Conservation (phyloP, 2,113 vertebrate genomes). For the Lagopus leucura region DNA sequence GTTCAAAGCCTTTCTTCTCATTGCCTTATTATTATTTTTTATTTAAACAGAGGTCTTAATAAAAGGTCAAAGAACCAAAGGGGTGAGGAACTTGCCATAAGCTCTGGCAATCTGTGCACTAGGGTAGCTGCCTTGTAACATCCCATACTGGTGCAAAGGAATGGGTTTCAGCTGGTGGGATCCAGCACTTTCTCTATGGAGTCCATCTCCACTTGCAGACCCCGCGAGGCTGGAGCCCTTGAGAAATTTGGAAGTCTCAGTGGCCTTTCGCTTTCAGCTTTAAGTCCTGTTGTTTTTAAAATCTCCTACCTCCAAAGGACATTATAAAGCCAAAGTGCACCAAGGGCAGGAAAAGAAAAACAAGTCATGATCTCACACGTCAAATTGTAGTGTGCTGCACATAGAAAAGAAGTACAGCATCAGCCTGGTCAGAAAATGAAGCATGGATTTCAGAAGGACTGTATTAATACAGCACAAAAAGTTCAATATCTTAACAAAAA, state of each 20-base stretch:
- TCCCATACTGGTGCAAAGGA: background rate
- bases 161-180: background rate
- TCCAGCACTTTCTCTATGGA: background rate
- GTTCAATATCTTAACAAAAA: background rate
- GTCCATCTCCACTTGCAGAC: background rate
- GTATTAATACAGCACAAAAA: background rate
- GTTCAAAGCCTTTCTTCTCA: background rate
- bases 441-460: background rate
- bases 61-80: background rate
- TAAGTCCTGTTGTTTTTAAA: background rate
- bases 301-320: background rate
- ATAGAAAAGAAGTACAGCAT: background rate
- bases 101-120: background rate
- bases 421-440: background rate
- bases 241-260: background rate
- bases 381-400: background rate
- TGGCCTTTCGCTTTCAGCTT: background rate
- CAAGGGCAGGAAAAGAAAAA: background rate
- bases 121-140: background rate
- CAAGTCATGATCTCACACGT: accelerated
- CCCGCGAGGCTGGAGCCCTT: background rate
- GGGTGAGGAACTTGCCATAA: background rate
- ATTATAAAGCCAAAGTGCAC: background rate
- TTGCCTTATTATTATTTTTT: background rate
- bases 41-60: constrained; percentile 25